A percentile compares a stretch with the other conserved stretches of the same genome.
Evolutionary conservation across 2,888 invertebrate genomes (phyloP).

Genomic region (Nomada flava): DNA sequence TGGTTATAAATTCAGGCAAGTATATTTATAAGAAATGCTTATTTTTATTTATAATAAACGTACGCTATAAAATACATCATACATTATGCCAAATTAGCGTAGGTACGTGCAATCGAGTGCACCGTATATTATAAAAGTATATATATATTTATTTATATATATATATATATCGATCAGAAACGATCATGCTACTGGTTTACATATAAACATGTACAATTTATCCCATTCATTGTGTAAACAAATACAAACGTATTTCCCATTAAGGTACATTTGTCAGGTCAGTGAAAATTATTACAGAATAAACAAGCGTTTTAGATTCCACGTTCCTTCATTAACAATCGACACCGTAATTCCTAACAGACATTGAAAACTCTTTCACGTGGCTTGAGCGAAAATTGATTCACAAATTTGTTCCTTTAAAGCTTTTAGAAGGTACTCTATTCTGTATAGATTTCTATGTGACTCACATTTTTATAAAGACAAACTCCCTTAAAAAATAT

Average conservation of each 20-base stretch:
- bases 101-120: slow-evolving; percentile 19
- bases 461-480: slow-evolving; percentile 16
- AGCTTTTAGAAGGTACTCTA: slow-evolving; percentile 1
- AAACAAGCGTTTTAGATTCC: slow-evolving; percentile 8
- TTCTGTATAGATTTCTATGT: not conserved
- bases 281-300: slow-evolving; percentile 23
- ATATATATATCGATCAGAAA: slow-evolving; percentile 19
- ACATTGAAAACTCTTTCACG: not conserved
- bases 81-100: slow-evolving; percentile 57
- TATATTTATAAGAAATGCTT: slow-evolving; percentile 64
- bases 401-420: slow-evolving; percentile 19
- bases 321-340: not conserved
- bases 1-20: not conserved
- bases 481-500: slow-evolving; percentile 40
- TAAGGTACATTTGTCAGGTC: slow-evolving; percentile 49
- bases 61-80: slow-evolving; percentile 66
- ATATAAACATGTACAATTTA: slow-evolving; percentile 46
- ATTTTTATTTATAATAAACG: slow-evolving; percentile 75
- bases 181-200: slow-evolving; percentile 34
- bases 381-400: not conserved
- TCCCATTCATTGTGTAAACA: slow-evolving; percentile 49
- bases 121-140: slow-evolving; percentile 57
- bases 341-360: slow-evolving; percentile 2
- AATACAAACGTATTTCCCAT: slow-evolving; percentile 47
- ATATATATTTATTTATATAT: slow-evolving; percentile 5